These are phyloP conservation scores for Platygyra sinensis DNA, from an alignment of 64 coral and sea anemone genomes.

Conservation along the genomic window DNA sequence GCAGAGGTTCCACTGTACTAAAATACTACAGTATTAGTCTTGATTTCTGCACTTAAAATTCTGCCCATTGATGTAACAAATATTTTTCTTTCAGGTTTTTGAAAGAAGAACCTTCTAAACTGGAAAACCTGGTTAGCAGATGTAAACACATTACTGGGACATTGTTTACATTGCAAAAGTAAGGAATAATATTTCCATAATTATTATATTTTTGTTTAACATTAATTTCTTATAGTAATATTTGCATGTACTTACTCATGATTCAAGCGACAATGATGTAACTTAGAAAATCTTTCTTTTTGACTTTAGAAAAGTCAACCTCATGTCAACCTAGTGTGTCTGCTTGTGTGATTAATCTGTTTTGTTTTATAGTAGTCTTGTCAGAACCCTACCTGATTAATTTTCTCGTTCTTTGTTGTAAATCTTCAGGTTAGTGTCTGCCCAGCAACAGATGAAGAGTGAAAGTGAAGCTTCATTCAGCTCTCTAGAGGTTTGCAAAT, in stretches of 20 bases:
- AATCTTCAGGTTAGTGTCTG: conserved; percentile 60
- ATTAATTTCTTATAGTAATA: not conserved
- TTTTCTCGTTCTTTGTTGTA: not conserved
- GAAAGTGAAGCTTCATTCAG: conserved; percentile 89
- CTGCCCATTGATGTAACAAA: not conserved
- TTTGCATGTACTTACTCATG: too few species aligned
- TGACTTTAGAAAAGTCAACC: too few species aligned
- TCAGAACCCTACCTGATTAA: too few species aligned
- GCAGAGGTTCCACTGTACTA: too few species aligned
- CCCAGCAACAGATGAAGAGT: conserved; percentile 84
- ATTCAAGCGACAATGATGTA: too few species aligned
- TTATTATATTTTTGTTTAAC: too few species aligned
- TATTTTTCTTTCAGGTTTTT: conserved; percentile 60
- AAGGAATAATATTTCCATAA: not conserved
- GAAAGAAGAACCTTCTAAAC: conserved; percentile 92
- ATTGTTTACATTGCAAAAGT: conserved; percentile 88
- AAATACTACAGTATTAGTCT: too few species aligned
- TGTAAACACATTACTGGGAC: conserved; percentile 95
- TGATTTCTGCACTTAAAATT: not conserved
- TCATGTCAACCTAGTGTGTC: too few species aligned
- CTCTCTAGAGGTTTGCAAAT: conserved; percentile 77
- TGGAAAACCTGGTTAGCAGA: conserved; percentile 80
- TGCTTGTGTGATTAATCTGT: not conserved
- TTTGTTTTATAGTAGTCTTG: too few species aligned
- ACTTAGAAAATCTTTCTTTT: too few species aligned